Evolutionary conservation across 2,888 invertebrate species (phyloP), one percentile per base, ranked within the genome.

Genomic region (Fragum fragum): DNA sequence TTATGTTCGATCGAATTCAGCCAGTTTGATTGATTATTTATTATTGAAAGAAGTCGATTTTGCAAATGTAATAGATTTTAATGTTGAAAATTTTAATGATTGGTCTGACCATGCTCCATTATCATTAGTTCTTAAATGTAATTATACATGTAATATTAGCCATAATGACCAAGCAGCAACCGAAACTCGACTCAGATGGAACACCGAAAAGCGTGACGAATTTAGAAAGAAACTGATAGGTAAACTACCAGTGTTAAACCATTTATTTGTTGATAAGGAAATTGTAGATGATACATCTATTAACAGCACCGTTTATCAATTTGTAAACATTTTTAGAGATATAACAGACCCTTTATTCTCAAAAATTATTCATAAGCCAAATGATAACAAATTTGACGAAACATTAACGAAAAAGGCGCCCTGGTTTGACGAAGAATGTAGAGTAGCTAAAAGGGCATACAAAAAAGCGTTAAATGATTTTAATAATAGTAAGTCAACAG

Each of bases 381-480:
- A 23, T 16, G 9, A 3, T 9, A 36, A 36, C 3, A 36, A 36
- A 26, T 61, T 61, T 14, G 66, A n/a, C 32, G 21, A 69, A 23
- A 52, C 23, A 21, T 5, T 9, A 7, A n/a, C 18, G 23, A 29
- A 55, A 18, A 55, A 71, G n/a, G 18, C 3, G 7, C 11, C 53
- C 18, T 71, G 71, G 71, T 71, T 71, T 55, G 71, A 71, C 32
- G 6, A 26, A 5, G 71, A 71, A 32, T 71, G 71, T 28, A 21
- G n/a, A 2, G 7, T 53, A n/a, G 55, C 55, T 29, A 71, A 55
- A 21, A 53, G n/a, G 14, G 6, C 1, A 32, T 71, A 71, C 29
- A 18, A 32, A 14, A 39, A 36, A 14, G 53, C 71, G n/a, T 32
- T 26, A 23, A n/a, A 55, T 3, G 5, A 14, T 9, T 71, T 71